Conservation (phyloP, 2,888 invertebrate genomes). For the Andrena chrysosceles region DNA sequence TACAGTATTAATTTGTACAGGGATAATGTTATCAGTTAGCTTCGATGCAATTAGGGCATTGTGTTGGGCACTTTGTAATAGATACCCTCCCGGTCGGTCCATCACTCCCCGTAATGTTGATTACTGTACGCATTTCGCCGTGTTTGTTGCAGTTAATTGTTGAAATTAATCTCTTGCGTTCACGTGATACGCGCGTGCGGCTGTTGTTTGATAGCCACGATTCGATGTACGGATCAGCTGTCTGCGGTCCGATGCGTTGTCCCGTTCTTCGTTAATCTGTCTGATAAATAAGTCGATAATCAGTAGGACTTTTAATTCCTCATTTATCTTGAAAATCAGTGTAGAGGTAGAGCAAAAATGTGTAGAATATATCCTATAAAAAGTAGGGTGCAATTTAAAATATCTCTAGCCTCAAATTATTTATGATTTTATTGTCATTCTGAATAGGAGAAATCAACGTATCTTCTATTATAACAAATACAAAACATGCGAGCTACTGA, state of each 20-base stretch:
- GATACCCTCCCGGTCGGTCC: slow-evolving; percentile 23
- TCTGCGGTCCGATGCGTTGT: slow-evolving; percentile 12
- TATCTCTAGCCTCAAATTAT: too few relatives aligned
- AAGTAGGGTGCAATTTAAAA: too few relatives aligned
- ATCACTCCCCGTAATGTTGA: slow-evolving; percentile 51
- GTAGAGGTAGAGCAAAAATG: too few relatives aligned
- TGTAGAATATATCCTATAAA: too few relatives aligned
- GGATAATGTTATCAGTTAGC: slow-evolving; percentile 45
- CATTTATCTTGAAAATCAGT: too few relatives aligned
- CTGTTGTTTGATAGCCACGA: slow-evolving; percentile 27
- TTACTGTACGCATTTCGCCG: slow-evolving; percentile 41
- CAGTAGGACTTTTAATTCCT: too few relatives aligned
- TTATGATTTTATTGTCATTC: too few relatives aligned
- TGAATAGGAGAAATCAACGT: too few relatives aligned
- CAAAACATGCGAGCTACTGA: too few relatives aligned
- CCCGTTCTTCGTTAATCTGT: background rate
- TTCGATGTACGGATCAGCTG: slow-evolving; percentile 10
- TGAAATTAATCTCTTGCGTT: slow-evolving; percentile 47
- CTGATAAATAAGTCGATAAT: background rate
- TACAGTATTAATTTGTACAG: slow-evolving; percentile 48
- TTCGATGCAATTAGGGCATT: slow-evolving; percentile 49
- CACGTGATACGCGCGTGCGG: slow-evolving; percentile 20
- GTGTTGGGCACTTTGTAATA: slow-evolving; percentile 39
- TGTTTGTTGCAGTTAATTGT: slow-evolving; percentile 52
- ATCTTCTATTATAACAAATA: too few relatives aligned